Conservation (phyloP, 2,113 vertebrate genomes). For the Varanus komodoensis region DNA sequence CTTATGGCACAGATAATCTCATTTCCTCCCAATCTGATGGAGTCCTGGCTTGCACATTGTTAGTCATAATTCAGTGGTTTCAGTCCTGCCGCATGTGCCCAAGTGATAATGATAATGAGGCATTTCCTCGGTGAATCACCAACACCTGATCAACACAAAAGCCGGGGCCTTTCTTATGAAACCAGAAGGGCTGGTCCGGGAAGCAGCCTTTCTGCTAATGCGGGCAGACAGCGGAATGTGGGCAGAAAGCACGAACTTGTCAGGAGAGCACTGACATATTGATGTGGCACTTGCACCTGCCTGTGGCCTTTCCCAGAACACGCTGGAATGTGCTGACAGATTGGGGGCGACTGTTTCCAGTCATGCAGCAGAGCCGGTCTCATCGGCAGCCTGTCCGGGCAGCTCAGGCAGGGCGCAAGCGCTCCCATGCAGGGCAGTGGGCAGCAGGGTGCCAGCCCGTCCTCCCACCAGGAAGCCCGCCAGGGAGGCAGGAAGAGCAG, state of each 20-base stretch:
- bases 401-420: accelerated
- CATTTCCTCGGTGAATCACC: slow-evolving; percentile 74
- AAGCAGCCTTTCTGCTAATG: slow-evolving; percentile 68
- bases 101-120: slow-evolving; percentile 70
- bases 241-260: slow-evolving; percentile 76
- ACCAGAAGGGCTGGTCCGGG: slow-evolving; percentile 47
- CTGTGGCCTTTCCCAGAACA: slow-evolving; percentile 51
- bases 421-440: no score
- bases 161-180: slow-evolving; percentile 52
- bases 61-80: slow-evolving; percentile 53
- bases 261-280: slow-evolving; percentile 71
- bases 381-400: accelerated
- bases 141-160: slow-evolving; percentile 35
- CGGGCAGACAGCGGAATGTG: slow-evolving; percentile 59
- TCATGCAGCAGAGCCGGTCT: not conserved
- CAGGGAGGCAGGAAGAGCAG: no score
- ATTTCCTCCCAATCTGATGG: accelerated
- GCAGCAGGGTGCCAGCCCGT: no score
- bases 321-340: slow-evolving; percentile 51
- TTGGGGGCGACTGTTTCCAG: not conserved
- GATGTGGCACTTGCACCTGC: slow-evolving; percentile 74
- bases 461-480: no score
- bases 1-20: accelerated
- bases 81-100: slow-evolving; percentile 50
- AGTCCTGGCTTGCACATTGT: slow-evolving; percentile 13